These are phyloP conservation scores for Nycticryphes semicollaris DNA, from an alignment of 2,113 vertebrate species.

Conservation along the genomic window DNA sequence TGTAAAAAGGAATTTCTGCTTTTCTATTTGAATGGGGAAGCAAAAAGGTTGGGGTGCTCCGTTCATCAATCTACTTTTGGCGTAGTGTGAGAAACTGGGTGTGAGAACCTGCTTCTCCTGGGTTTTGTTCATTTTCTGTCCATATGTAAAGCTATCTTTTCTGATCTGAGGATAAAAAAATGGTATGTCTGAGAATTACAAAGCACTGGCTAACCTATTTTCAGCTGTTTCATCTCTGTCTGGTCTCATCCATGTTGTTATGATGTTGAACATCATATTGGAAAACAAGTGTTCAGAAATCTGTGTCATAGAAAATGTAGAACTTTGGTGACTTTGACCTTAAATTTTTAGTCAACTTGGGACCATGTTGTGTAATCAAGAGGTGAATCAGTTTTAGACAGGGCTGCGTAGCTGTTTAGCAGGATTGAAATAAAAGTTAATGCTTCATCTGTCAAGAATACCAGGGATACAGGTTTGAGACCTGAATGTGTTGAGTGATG, in stretches of 20 bases:
- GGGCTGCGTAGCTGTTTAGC: background rate
- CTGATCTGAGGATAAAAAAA: background rate
- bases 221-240: background rate
- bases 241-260: background rate
- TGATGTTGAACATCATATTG: background rate
- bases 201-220: background rate
- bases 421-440: background rate
- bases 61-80: background rate
- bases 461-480: background rate
- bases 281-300: background rate
- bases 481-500: background rate
- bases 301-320: background rate
- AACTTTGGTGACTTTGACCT: background rate
- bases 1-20: background rate
- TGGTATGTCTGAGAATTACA: background rate
- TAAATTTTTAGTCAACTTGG: background rate
- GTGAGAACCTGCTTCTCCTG: background rate
- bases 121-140: background rate
- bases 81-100: background rate
- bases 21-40: background rate
- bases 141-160: background rate
- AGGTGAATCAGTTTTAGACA: background rate
- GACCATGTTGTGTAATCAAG: background rate
- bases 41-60: background rate
- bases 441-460: background rate